Base-by-base conservation (phyloP, 1,140 invertebrate species). In the Acromyrmex heyeri region DNA sequence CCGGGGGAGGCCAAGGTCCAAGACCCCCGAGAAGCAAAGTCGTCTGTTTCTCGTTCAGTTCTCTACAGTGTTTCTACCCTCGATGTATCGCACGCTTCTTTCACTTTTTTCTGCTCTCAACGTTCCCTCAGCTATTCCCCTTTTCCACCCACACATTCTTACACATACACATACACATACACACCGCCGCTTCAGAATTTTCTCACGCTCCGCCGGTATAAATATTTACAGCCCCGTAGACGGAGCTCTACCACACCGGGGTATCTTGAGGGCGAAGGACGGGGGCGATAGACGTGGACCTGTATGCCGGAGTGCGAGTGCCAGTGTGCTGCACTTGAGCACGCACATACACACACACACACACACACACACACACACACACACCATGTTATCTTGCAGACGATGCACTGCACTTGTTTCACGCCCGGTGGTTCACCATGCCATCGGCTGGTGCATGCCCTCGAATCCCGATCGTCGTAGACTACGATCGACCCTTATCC, bases 161-260 rank as follows among this genome's bases (percentile, higher is more conserved):
- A 55, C 65, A 18, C 38, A 61, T 34, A 24, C 24, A 24, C 24
- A 24, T 24, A 24, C 64, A 48, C 82, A 44, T 10, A 72, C 38
- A 27, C 14, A 44, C 48, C 90, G 81, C 85, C 79, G 77, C 81
- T 91, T 91, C 69, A 91, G 72, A 91, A 87, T 89, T 91, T 91
- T 91, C 90, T 91, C 90, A 91, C 90, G 90, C 85, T 91, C 90
- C 79, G 87, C 5, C 55, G 87, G 85, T 91, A 91, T 91, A 91
- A 91, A 91, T 91, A 91, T 91, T 91, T 91, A 91, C 90, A 88
- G 87, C 87, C 65, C 81, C 79, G 75, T 77, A 75, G 88, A 50
- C 72, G 87, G 88, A 85, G 64, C 73, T 91, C 86, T 78, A 50
- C 65, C 65, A 14, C 38, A 21, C 87, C 18, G 59, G 78, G 79